Percentiles rank a stretch among this genome's conserved stretches.
These are phyloP conservation scores for Macroteleia sp. DNA, from an alignment of 2,888 invertebrate genomes.

Conservation along the genomic window DNA sequence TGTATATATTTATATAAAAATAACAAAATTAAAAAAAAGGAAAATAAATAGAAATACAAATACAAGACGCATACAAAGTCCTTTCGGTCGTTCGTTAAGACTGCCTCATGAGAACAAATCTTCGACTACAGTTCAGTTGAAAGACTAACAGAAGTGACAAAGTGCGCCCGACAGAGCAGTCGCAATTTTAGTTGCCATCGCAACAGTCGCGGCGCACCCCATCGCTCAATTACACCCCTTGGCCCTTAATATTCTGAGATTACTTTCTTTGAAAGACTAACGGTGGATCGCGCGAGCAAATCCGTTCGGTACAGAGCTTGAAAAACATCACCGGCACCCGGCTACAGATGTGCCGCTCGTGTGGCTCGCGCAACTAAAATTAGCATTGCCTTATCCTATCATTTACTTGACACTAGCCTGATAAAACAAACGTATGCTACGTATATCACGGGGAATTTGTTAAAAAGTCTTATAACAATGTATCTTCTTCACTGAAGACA, in stretches of 20 bases:
- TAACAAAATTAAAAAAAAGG: no score
- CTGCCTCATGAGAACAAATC: slow-evolving; percentile 25
- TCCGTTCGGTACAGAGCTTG: neutral
- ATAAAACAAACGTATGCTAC: slow-evolving; percentile 66
- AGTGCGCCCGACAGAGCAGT: neutral
- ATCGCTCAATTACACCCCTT: slow-evolving; percentile 24
- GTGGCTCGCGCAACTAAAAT: slow-evolving; percentile 42
- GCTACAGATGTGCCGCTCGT: slow-evolving; percentile 4
- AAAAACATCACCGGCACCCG: neutral
- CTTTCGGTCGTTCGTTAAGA: slow-evolving; percentile 59
- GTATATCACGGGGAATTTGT: slow-evolving; percentile 78
- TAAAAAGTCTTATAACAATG: slow-evolving; percentile 77
- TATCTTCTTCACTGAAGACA: slow-evolving; percentile 77
- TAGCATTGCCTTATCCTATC: slow-evolving; percentile 51
- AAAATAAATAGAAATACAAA: no score
- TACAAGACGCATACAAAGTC: slow-evolving; percentile 45
- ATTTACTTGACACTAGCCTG: slow-evolving; percentile 59
- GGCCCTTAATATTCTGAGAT: slow-evolving; percentile 37
- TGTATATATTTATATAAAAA: no score
- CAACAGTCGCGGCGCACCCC: neutral
- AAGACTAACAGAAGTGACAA: slow-evolving; percentile 28
- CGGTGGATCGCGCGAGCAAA: neutral
- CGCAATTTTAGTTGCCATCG: neutral
- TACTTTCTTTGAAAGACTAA: slow-evolving; percentile 60
- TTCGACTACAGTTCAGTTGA: slow-evolving; percentile 37